Evolutionary conservation across 2,888 invertebrate genomes (phyloP), one percentile per base, ranked within the genome.

Genomic region (Xanthostigma xanthostigma): DNA sequence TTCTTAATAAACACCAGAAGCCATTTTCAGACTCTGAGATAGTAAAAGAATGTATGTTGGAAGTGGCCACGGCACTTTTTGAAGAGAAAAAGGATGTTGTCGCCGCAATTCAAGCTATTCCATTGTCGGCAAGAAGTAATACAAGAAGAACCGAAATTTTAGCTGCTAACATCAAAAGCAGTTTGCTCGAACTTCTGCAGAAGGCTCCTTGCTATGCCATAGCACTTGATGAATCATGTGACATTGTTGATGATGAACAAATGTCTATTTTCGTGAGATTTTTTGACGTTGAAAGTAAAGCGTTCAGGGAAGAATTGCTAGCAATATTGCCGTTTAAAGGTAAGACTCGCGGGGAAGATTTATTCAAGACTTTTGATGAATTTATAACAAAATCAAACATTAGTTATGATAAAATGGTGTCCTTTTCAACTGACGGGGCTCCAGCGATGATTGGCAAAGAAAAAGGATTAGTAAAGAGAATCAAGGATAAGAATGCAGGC

Each of bases 141-240:
- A 58, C 53, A 56, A 50, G 55, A 54, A 58, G 54, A 49, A 58
- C 55, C 39, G 54, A 57, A 54, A 52, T 57, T 53, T 56, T 57
- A 48, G 56, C 57, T 51, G 53, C 50, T 52, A 55, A 58, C 43
- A 58, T 48, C 44, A 51, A 51, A 49, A 55, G 37, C 40, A 53
- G n/a, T n/a, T n/a, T 45, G 27, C 35, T 49, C 38, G 36, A 51
- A 34, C 38, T 51, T 51, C 39, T 49, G 49, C 53, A 56, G 45
- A 54, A 52, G 52, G 49, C 53, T 46, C 49, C 53, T 49, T 53
- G 55, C 52, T 56, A 57, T 53, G 51, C 54, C 47, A 54, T 59
- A 51, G 57, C 56, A 55, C 51, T 58, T 53, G 58, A 58, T 52
- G 56, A 58, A 47, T 58, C 58, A 52, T 56, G 56, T 57, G 55